phyloP scores from a whole-genome alignment of 2,888 invertebrate genomes.

The Limnephilus auricula region DNA sequence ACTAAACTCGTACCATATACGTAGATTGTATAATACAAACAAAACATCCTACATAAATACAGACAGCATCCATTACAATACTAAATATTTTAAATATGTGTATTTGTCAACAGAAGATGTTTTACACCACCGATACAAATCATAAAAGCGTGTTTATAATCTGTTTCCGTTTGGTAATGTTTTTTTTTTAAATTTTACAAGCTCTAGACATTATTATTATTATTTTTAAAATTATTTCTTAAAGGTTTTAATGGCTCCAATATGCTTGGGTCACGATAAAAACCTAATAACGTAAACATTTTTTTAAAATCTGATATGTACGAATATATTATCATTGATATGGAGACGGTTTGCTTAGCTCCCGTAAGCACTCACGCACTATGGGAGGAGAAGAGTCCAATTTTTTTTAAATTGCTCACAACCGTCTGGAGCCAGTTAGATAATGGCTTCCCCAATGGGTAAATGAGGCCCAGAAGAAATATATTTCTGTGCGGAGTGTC shows the following conservation, averaged over 20 bases:
- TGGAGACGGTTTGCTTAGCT: too few relatives aligned
- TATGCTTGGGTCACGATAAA: not conserved
- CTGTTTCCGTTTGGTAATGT: not conserved
- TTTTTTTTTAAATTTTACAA: not conserved
- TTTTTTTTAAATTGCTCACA: too few relatives aligned
- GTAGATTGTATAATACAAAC: not conserved
- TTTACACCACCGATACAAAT: not conserved
- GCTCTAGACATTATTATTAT: not conserved
- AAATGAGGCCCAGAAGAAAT: too few relatives aligned
- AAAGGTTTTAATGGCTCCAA: not conserved
- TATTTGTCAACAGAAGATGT: not conserved
- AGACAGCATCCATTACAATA: not conserved
- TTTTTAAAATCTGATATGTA: not conserved
- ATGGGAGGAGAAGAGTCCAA: too few relatives aligned
- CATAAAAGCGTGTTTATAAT: not conserved
- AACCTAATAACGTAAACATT: not conserved
- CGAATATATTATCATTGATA: too few relatives aligned
- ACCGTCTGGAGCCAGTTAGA: too few relatives aligned
- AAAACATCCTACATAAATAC: not conserved
- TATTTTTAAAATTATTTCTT: too few relatives aligned
- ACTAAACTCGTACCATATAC: slow-evolving; percentile 10
- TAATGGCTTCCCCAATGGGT: too few relatives aligned
- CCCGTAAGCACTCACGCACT: too few relatives aligned
- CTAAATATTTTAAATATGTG: not conserved
- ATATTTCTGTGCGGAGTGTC: too few relatives aligned